Base-by-base conservation (phyloP, 2,113 vertebrate genomes). In the Lepus americanus region DNA sequence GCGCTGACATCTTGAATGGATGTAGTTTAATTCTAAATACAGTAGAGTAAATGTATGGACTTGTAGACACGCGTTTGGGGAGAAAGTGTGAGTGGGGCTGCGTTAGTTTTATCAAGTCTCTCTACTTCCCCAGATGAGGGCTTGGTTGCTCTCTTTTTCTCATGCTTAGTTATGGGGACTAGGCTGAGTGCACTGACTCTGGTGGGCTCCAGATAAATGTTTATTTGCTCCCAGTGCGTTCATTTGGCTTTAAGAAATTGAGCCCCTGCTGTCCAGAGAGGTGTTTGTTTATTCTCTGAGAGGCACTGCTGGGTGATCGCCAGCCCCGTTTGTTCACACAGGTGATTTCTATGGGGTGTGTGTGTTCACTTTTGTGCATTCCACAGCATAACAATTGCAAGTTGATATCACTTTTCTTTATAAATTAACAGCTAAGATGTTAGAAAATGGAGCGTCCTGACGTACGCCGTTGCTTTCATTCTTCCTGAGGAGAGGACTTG, bases 161-260 rank as follows among this genome's bases (percentile, higher is more conserved):
- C 23, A 3, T 69, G 84, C 33, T 73, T n/a, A 1, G 19, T 85
- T 63, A 44, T 23, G 19, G 67, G 61, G 66, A 67, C 1, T 29
- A 70, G 51, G 25, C 80, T 27, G 27, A 55, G 9, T 14, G 11
- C 3, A 53, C 16, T 5, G 39, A 6, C 25, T 4, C 3, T 29
- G 59, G 67, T 73, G 64, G 49, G 31, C 63, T 78, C 78, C 91
- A 88, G 25, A 88, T 76, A 86, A 88, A 88, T 82, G 61, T 25
- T 91, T 89, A 64, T 79, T 92, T 87, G 33, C 55, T 81, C 70
- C 87, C 6, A 9, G 0, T 84, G 67, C 77, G 63, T 69, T 84
- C 51, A 67, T 84, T 72, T 73, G 87, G 29, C 63, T 92, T 84
- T 61, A 31, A 87, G 92, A 92, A 89, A 59, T 5, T 5, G 69